phyloP scores from a whole-genome alignment of 2,797 vertebrate species.

The Uromys caudimaculatus region DNA sequence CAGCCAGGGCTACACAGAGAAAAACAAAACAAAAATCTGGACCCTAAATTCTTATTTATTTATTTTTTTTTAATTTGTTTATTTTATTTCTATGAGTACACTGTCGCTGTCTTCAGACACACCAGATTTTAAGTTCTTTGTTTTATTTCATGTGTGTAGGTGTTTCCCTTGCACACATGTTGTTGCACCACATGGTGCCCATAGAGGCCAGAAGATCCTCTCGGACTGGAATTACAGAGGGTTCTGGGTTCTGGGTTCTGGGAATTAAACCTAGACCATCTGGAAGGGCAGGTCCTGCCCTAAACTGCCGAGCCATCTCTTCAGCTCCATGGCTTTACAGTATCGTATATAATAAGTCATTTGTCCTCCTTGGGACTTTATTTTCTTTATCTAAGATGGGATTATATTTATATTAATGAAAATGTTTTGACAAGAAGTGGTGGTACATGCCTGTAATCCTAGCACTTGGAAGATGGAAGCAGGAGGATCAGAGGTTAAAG shows the following conservation, averaged over 20 bases:
- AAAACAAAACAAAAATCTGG: not conserved
- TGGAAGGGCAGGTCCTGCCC: not conserved
- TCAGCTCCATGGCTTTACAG: not conserved
- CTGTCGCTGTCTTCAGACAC: too few species aligned
- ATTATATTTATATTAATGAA: slow-evolving; percentile 31
- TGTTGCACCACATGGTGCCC: not conserved
- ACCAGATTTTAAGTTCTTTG: not conserved
- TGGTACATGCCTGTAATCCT: not conserved
- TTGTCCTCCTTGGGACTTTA: not conserved
- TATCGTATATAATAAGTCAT: slow-evolving; percentile 17
- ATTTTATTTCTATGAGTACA: too few species aligned
- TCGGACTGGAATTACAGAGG: not conserved
- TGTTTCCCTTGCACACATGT: not conserved
- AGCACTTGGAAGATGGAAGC: not conserved
- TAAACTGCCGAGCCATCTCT: too few species aligned
- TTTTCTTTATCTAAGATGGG: slow-evolving; percentile 49
- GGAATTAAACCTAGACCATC: not conserved
- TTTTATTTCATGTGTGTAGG: not conserved
- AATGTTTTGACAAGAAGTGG: not conserved
- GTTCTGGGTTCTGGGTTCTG: not conserved
- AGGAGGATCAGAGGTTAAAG: not conserved
- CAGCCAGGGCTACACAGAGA: not conserved
- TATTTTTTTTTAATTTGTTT: too few species aligned
- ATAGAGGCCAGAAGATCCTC: not conserved
- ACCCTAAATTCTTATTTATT: not conserved